Conservation (phyloP, 2,888 invertebrate species). For the Eumerus sabulonum region DNA sequence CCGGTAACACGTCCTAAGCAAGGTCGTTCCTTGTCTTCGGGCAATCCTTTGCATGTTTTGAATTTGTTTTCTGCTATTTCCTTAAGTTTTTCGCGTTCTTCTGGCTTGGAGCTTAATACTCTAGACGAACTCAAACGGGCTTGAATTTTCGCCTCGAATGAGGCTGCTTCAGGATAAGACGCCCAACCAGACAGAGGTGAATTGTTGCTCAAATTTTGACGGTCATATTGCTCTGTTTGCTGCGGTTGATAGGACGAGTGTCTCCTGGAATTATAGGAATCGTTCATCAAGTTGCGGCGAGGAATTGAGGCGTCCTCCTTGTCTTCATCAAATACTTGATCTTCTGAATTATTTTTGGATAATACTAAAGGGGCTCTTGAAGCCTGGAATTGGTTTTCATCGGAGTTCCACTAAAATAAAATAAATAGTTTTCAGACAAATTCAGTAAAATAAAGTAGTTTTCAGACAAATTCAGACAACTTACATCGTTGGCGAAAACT, state of each 20-base stretch:
- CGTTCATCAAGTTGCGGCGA: no score
- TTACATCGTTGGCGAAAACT: no score
- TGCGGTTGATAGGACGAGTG: neutral
- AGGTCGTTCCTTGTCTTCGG: constrained; percentile 45
- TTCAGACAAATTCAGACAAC: no score
- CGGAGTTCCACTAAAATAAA: no score
- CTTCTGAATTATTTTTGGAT: no score
- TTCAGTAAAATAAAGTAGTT: no score
- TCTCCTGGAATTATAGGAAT: no score
- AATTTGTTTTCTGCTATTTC: constrained; percentile 47
- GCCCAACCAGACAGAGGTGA: constrained; percentile 45
- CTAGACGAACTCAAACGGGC: constrained; percentile 37
- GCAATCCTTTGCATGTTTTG: constrained; percentile 41
- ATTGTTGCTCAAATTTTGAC: constrained; percentile 1
- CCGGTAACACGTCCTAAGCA: constrained; percentile 68
- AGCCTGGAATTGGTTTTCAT: no score
- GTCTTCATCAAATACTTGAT: no score
- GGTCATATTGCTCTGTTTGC: neutral
- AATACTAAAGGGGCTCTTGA: no score
- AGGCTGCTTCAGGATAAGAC: constrained; percentile 49
- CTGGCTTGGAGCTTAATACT: constrained; percentile 20
- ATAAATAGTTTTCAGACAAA: no score
- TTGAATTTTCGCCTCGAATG: constrained; percentile 52
- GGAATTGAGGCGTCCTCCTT: no score
- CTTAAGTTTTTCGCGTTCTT: constrained; percentile 28